Evolutionary conservation across 2,113 vertebrate genomes (phyloP), one percentile per base, ranked within the genome.

Genomic region (Collichthys lucidus): DNA sequence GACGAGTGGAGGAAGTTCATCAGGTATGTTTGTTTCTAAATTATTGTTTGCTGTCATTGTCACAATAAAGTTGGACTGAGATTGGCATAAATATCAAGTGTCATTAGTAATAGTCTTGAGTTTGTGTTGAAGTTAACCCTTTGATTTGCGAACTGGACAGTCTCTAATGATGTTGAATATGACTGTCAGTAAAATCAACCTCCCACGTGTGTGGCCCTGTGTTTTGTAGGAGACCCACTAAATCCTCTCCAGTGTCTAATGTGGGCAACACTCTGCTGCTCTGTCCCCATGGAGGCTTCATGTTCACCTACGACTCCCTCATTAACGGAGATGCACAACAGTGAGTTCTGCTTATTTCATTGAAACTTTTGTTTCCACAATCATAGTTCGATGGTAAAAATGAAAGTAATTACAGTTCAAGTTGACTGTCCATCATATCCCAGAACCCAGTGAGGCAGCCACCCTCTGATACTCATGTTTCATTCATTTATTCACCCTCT

Each of bases 1-100:
- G 98, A 99, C 74, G 98, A 99, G 84, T 99, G 98, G 98, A 96
- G 94, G 82, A 99, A 98, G 82, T 99, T 99, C 87, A 97, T 99
- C 86, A 98, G 98, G 98, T 99, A 95, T 86, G 81, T 68, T 86
- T 83, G 42, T 60, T 70, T 71, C 42, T n/a, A 11, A 73, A n/a
- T 46, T 26, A 20, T 14, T 40, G 26, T 56, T 20, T 47, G 49
- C 6, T 40, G 24, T 50, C 1, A 15, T 26, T 63, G 10, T 59
- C 7, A 50, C 46, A 71, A 29, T 9, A 17, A 49, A 26, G 4
- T 63, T 31, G 61, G 16, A 31, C 10, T 26, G 11, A 9, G 17
- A 42, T 65, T 47, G 11, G 20, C 31, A 42, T 73, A 1, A 52
- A 40, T 5, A 47, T 22, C 11, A 44, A 29, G 14, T 52, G 20